phyloP scores from a whole-genome alignment of 35 echinoderm and acorn worm genomes.

The Lytechinus variegatus region DNA sequence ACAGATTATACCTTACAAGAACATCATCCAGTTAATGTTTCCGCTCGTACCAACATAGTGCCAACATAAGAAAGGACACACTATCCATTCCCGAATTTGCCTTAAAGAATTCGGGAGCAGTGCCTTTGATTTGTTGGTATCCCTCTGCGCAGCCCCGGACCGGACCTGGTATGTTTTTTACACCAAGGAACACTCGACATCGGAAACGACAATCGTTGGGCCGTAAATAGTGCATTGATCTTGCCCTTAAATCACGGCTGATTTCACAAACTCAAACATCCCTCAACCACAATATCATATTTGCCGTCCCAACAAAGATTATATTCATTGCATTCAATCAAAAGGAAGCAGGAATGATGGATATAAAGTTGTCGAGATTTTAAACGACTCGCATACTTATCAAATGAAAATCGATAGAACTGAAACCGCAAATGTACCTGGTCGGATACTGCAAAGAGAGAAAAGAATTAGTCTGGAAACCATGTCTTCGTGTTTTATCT shows the following conservation, averaged over 20 bases:
- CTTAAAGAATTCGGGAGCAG: background rate
- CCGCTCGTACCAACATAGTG: background rate
- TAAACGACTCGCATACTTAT: no score
- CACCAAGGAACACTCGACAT: background rate
- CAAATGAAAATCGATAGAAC: no score
- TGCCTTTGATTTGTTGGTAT: background rate
- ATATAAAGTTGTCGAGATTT: background rate
- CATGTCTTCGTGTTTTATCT: background rate
- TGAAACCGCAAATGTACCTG: no score
- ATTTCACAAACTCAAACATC: background rate
- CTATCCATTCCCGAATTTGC: background rate
- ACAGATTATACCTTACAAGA: background rate
- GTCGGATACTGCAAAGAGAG: no score
- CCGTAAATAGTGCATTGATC: constrained; percentile 1
- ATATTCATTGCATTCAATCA: background rate
- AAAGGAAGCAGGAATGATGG: background rate
- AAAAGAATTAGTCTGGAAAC: no score
- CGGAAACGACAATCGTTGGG: background rate
- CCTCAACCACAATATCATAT: background rate
- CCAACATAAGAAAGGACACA: background rate
- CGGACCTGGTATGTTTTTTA: background rate
- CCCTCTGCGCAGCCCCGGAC: background rate
- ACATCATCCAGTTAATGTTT: background rate
- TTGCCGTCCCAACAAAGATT: background rate
- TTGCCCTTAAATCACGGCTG: background rate